These are phyloP conservation scores for Siphamia tubifer DNA, from an alignment of 2,113 vertebrate genomes.

Conservation along the genomic window DNA sequence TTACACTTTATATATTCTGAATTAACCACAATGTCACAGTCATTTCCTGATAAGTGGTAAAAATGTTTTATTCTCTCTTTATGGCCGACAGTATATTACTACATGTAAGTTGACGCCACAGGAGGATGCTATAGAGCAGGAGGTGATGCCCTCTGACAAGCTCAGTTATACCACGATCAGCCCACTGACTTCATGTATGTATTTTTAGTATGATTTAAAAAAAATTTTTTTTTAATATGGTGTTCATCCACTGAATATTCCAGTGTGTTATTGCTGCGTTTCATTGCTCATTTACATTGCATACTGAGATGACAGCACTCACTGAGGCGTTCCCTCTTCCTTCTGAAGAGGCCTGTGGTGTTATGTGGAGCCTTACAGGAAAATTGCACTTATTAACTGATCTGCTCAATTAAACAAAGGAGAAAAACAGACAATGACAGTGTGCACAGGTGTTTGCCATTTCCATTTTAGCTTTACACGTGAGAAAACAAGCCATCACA, in stretches of 20 bases:
- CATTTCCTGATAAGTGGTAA: too few relatives aligned
- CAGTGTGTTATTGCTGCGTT: neutral
- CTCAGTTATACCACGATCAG: constrained; percentile 11
- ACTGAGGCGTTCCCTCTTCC: neutral
- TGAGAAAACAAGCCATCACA: constrained; percentile 27
- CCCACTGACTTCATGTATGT: constrained; percentile 20
- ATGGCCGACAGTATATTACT: neutral
- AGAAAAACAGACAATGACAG: constrained; percentile 28
- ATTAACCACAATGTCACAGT: too few relatives aligned
- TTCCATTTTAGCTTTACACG: constrained; percentile 44
- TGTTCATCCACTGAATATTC: too few relatives aligned
- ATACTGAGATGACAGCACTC: constrained; percentile 1
- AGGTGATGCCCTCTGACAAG: constrained; percentile 12
- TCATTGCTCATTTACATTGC: constrained; percentile 9
- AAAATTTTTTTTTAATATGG: too few relatives aligned
- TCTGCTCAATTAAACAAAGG: constrained; percentile 49
- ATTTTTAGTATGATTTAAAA: too few relatives aligned
- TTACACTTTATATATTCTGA: too few relatives aligned
- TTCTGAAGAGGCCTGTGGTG: neutral
- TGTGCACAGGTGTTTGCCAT: constrained; percentile 31
- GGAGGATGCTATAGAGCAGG: constrained; percentile 4
- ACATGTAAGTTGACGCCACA: constrained; percentile 15
- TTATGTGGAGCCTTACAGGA: neutral
- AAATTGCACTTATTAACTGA: constrained; percentile 35
- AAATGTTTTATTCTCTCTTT: too few relatives aligned